Evolutionary conservation across 2,888 invertebrate species (phyloP).

Genomic region (Zhengitettix transpicula): DNA sequence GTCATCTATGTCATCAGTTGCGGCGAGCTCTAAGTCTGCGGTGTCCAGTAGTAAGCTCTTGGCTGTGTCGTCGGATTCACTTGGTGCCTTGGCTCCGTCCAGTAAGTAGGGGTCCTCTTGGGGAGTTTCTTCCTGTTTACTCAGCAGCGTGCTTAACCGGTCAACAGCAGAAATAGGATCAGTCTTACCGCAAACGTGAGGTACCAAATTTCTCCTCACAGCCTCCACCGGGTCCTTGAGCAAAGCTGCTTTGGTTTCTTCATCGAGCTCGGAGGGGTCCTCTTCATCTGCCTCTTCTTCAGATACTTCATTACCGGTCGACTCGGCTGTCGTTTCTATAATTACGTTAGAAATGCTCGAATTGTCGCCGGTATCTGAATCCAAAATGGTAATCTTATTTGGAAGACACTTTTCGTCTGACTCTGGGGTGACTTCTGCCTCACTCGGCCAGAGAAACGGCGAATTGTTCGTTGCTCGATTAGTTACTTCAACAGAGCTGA

Average conservation of each 20-base stretch:
- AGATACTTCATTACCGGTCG: constrained; percentile 46
- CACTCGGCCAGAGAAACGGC: not conserved
- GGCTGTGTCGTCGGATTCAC: not conserved
- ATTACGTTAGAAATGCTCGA: constrained; percentile 11
- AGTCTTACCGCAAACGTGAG: constrained; percentile 56
- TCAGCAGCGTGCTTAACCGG: not conserved
- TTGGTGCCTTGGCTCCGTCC: not conserved
- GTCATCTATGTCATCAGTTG: constrained; percentile 4
- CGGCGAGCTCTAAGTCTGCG: not conserved
- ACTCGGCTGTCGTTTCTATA: constrained; percentile 29
- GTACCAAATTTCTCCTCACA: constrained; percentile 53
- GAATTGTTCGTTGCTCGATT: not conserved
- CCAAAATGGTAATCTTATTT: not conserved
- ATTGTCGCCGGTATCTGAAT: not conserved
- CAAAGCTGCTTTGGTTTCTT: constrained; percentile 1
- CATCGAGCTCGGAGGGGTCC: not conserved
- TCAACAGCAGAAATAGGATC: constrained; percentile 16
- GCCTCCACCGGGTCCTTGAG: constrained; percentile 60
- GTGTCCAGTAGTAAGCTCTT: not conserved
- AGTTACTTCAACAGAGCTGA: not conserved
- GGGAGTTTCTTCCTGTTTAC: constrained; percentile 38
- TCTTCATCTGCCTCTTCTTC: not conserved
- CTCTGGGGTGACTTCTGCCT: not conserved
- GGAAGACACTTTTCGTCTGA: not conserved
- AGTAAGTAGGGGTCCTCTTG: constrained; percentile 30